A percentile compares a stretch with the other conserved stretches of the same genome.
These are phyloP conservation scores for Sceloporus undulatus DNA, from an alignment of 2,113 vertebrate genomes.

Conservation along the genomic window DNA sequence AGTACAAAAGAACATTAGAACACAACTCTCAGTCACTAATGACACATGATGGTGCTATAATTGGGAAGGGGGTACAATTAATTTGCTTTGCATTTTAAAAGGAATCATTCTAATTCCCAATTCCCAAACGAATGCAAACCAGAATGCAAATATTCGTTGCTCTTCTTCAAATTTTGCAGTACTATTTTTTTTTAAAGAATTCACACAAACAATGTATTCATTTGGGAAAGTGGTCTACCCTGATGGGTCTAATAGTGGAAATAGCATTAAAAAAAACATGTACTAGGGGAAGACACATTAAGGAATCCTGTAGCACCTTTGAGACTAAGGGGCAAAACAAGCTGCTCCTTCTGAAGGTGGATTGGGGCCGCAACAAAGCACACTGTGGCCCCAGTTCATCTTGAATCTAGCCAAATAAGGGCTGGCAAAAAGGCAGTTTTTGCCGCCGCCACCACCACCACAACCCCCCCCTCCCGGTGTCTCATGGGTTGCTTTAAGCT, in stretches of 20 bases:
- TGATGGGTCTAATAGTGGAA: background rate
- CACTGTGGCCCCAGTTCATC: too few species aligned
- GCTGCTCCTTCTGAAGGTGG: too few species aligned
- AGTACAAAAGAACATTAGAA: background rate
- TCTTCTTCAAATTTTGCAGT: background rate
- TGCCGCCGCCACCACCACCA: too few species aligned
- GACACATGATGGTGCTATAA: background rate
- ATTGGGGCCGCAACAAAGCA: too few species aligned
- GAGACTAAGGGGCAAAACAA: too few species aligned
- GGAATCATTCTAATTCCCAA: background rate
- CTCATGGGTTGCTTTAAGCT: too few species aligned
- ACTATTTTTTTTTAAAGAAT: background rate
- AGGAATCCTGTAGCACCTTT: too few species aligned
- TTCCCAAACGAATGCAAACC: background rate
- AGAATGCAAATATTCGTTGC: background rate
- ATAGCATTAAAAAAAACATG: background rate
- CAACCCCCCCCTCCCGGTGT: too few species aligned
- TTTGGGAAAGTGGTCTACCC: background rate
- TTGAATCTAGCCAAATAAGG: too few species aligned
- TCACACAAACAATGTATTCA: background rate
- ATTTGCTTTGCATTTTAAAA: background rate
- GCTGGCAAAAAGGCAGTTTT: too few species aligned
- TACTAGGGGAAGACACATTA: background rate
- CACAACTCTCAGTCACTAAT: background rate
- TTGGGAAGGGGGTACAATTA: background rate